Evolutionary conservation across 2,888 invertebrate species (phyloP), one percentile per base, ranked within the genome.

Genomic region (Ophion ventricosus): DNA sequence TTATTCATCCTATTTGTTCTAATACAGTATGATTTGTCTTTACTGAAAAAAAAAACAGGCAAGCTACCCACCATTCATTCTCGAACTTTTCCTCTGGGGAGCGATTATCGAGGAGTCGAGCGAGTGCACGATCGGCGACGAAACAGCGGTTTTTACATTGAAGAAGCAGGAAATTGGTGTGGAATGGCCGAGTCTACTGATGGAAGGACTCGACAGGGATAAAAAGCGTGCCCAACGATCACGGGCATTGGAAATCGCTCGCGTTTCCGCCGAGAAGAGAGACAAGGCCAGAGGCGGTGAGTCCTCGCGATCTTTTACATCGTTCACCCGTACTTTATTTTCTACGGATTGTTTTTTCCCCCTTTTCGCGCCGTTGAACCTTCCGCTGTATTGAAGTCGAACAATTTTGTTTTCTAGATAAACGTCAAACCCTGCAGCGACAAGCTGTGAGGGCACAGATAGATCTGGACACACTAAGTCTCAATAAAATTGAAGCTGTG

Each of bases 31-130:
- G 17, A 54, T 67, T 75, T 43, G 61, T 64, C 11, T 29, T 26
- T 20, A 61, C 78, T 61, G 56, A 64, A 23, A 70, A 81, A 26
- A 54, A 63, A 26, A 49, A 74, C 59, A 95, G 95, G 96, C 96
- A 0, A 95, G 96, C 88, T 97, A 95, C 90, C 95, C 95, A 35
- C 96, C 97, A 5, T 97, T 95, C 91, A 94, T 97, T 80, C 96
- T 97, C 90, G 98, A 98, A 94, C 94, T 95, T 59, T 96, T 97
- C 91, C 93, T 97, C n/a, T 93, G 94, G 85, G 93, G 95, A 76
- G 93, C 95, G 10, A 95, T 97, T 1, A 93, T 96, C 88, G 95
- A 95, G 76, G 93, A 94, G 23, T 94, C 94, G 87, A 96, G 97
- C 90, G 95, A 94, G 87, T 97, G 96, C 88, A 95, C 95, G 2